Evolutionary conservation across 2,888 invertebrate genomes (phyloP), one percentile per base, ranked within the genome.

Genomic region (Epicampocera succincta): DNA sequence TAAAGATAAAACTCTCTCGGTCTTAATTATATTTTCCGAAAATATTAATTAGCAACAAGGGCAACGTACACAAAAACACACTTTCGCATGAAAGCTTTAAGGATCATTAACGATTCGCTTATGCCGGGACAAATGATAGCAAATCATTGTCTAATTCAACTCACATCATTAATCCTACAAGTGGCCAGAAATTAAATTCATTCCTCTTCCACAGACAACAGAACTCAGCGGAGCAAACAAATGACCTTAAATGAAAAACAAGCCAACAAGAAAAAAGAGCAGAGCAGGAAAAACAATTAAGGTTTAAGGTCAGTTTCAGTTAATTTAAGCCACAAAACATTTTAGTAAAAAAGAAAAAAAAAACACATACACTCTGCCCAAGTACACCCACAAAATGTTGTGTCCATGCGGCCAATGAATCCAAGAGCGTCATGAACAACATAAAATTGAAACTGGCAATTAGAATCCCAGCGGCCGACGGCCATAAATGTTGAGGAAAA

Each of bases 71-170:
- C 48, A 52, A 19, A 44, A 8, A 46, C 60, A 68, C 15, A 65
- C 15, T 19, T 9, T 13, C 11, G 15, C 13, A 9, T 21, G 42
- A 25, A 60, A 68, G n/a, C 69, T 78, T 71, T 78, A 71, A 74
- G 82, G 69, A 71, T 82, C 82, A 78, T 82, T 82, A 82, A 82
- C 74, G 82, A 71, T 71, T 71, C 69, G 66, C 68, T 78, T 75
- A 74, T 69, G 58, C 71, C 60, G 21, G 73, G 74, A 82, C 78
- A 82, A 82, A 82, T 78, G 82, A 78, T 82, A 65, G 73, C 63
- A 58, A 78, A 72, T 66, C 72, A 72, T 68, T 60, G 66, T 68
- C 66, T 54, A 54, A 69, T 69, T 69, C 61, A 44, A 40, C 54
- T 61, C 52, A 54, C 46, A 76, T 29, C 69, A 69, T 54, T 69